Evolutionary conservation across 1,140 invertebrate genomes (phyloP).

Genomic region (Delia radicum): DNA sequence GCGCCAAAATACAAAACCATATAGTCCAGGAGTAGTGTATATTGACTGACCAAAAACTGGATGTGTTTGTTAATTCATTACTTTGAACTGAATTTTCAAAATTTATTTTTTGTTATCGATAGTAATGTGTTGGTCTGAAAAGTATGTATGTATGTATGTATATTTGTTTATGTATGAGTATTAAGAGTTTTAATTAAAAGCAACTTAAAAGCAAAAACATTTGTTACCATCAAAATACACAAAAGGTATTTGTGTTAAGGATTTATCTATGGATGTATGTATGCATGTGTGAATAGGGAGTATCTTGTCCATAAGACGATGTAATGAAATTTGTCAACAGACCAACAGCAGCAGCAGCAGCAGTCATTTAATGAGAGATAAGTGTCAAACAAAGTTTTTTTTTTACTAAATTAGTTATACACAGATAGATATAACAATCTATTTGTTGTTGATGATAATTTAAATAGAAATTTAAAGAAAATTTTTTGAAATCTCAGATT

Average conservation of each 20-base stretch:
- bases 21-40: not conserved
- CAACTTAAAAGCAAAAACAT: conserved; percentile 24
- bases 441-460: not conserved
- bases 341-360: not conserved
- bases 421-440: not conserved
- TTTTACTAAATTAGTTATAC: not conserved
- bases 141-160: not conserved
- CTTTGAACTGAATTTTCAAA: conserved; percentile 16
- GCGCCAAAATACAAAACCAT: not conserved
- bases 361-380: not conserved
- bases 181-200: conserved; percentile 24
- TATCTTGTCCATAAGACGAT: conserved; percentile 5
- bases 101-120: not conserved
- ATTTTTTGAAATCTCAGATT: too few relatives aligned
- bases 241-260: conserved; percentile 15
- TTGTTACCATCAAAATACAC: not conserved
- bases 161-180: not conserved
- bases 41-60: not conserved
- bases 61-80: conserved; percentile 23
- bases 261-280: not conserved
- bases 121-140: not conserved
- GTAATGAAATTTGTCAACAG: conserved; percentile 18
- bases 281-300: not conserved
- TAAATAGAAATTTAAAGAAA: not conserved
- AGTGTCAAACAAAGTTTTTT: not conserved